Evolutionary conservation across 2,113 vertebrate genomes (phyloP).

Genomic region (Bos indicus): DNA sequence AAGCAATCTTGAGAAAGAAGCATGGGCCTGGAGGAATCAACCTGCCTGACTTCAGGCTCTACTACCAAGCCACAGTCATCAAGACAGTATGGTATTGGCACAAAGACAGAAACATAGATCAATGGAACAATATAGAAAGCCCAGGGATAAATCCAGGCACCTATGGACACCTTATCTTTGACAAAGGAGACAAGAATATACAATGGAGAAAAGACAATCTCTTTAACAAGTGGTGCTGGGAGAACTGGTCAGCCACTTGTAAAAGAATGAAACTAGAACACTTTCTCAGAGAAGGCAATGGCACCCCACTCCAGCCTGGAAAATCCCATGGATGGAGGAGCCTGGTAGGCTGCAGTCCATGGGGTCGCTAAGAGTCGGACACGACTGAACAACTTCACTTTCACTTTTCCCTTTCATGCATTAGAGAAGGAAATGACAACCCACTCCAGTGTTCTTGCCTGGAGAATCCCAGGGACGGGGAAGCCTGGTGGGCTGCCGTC

Average conservation of each 20-base stretch:
- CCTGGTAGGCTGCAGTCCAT: no score
- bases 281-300: background rate
- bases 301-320: no score
- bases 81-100: background rate
- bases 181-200: background rate
- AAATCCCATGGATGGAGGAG: no score
- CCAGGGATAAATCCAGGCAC: background rate
- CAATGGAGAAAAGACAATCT: background rate
- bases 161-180: background rate
- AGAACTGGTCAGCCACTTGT: background rate
- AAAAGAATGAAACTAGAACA: background rate
- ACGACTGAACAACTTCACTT: no score
- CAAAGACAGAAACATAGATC: background rate
- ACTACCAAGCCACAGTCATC: background rate
- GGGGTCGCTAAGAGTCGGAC: no score
- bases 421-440: no score
- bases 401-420: no score
- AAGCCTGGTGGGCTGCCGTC: no score
- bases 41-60: background rate
- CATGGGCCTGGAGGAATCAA: background rate
- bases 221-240: background rate
- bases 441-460: no score
- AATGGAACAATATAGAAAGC: background rate
- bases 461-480: no score
- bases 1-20: background rate